Percentiles rank a stretch among this genome's conserved stretches.
phyloP scores from a whole-genome alignment of 2,113 vertebrate species.

The Cinclus mexicanus region DNA sequence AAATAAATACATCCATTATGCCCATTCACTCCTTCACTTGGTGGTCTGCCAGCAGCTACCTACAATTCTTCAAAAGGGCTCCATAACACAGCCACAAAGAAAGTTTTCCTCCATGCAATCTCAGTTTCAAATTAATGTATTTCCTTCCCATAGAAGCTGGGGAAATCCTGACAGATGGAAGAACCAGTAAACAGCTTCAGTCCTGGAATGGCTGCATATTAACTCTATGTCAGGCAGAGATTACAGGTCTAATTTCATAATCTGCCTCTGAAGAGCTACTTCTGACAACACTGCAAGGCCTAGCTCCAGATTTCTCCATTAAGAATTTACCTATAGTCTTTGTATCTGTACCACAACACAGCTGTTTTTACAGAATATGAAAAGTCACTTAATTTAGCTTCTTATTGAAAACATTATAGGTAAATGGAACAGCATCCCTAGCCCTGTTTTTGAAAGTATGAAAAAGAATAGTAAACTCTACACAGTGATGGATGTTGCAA shows the following conservation, averaged over 20 bases:
- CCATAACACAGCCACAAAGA: not conserved
- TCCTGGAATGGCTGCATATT: conserved; percentile 40
- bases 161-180: conserved; percentile 51
- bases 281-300: not conserved
- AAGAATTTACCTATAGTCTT: not conserved
- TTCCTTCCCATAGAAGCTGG: not conserved
- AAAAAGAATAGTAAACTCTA: not conserved
- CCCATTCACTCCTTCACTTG: not conserved
- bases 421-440: not conserved
- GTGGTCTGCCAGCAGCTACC: not conserved
- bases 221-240: conserved; percentile 42
- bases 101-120: not conserved
- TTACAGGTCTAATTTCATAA: conserved; percentile 56
- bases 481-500: not conserved
- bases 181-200: conserved; percentile 40
- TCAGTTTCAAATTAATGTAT: not conserved
- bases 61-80: not conserved
- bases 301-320: not conserved
- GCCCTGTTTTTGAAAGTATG: not conserved
- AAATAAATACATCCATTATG: not conserved
- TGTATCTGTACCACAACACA: not conserved
- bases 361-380: not conserved
- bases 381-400: not conserved
- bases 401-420: not conserved
- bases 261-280: conserved; percentile 35